Evolutionary conservation across 2,113 vertebrate genomes (phyloP), one percentile per base, ranked within the genome.

Genomic region (Sapayoa aenigma): DNA sequence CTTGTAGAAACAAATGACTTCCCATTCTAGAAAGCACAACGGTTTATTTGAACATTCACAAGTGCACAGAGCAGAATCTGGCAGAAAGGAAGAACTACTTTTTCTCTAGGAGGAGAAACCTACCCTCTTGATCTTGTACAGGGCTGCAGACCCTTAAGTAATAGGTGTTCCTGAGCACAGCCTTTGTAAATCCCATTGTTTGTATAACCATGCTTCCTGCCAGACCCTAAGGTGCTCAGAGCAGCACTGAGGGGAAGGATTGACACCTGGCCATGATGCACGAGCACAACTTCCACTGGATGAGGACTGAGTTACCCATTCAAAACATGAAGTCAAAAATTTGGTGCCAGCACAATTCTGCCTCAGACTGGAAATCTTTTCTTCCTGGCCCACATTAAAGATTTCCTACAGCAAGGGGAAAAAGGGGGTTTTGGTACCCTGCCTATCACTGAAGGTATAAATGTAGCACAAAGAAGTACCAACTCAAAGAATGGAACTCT

Each of bases 241-340:
- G 65, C 35, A 67, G 23, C 2, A 12, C 11, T 4, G 3, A 55
- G 14, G 8, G 15, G 6, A 84, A 14, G 25, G 18, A 77, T 59
- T 50, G 63, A 65, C 1, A 1, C 30, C 55, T 60, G 18, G 14
- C 22, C 1, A 0, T 0, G 4, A 37, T 18, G 5, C 7, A 3
- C 3, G 25, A 52, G 42, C 3, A 5, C 2, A 4, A 3, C 28
- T 60, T 86, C 53, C 49, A 65, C 31, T 12, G 13, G 46, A 35
- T 14, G 46, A 13, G 13, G 9, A 41, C 21, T 2, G 5, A 65
- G 3, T 41, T 27, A 66, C 24, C 24, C 1, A 1, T 52, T 81
- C 9, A 81, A 84, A 87, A 53, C 2, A 37, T 4, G 2, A 84
- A 76, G 22, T n/a, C 39, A 65, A 74, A 78, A 31, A 58, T n/a